Evolutionary conservation across 2,888 invertebrate species (phyloP).

Genomic region (Didymodactylos carnosus): DNA sequence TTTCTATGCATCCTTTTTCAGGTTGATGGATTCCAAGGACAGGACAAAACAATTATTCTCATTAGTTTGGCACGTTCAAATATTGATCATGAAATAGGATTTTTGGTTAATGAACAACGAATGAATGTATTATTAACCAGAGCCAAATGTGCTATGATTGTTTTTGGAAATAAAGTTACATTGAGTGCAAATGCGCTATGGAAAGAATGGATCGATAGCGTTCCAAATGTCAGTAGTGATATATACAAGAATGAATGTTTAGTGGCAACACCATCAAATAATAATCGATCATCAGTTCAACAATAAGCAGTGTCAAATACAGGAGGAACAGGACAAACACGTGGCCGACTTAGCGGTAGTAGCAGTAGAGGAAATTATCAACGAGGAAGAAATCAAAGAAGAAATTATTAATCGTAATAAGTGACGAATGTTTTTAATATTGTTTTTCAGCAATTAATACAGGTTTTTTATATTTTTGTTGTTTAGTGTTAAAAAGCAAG

Average conservation of each 20-base stretch:
- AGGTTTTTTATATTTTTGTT: too few species aligned
- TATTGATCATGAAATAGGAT: background rate
- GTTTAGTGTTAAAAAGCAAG: too few species aligned
- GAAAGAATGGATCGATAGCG: background rate
- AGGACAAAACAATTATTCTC: background rate
- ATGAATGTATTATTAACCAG: background rate
- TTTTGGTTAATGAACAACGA: background rate
- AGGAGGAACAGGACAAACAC: too few species aligned
- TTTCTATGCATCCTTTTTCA: too few species aligned
- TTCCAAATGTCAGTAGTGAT: background rate
- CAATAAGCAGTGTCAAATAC: background rate
- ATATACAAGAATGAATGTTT: background rate
- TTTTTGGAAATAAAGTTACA: background rate
- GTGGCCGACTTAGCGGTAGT: too few species aligned
- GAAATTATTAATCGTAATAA: too few species aligned
- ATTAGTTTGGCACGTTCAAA: background rate
- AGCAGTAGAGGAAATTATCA: too few species aligned
- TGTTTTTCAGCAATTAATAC: too few species aligned
- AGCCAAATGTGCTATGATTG: background rate
- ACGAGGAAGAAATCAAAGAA: too few species aligned
- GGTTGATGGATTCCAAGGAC: background rate
- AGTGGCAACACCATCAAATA: background rate
- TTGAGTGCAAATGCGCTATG: background rate
- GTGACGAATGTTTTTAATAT: too few species aligned
- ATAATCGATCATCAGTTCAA: background rate